Evolutionary conservation across 23 tunicate genomes (phyloP), one percentile per base, ranked within the genome.

Genomic region (Phallusia fumigata): DNA sequence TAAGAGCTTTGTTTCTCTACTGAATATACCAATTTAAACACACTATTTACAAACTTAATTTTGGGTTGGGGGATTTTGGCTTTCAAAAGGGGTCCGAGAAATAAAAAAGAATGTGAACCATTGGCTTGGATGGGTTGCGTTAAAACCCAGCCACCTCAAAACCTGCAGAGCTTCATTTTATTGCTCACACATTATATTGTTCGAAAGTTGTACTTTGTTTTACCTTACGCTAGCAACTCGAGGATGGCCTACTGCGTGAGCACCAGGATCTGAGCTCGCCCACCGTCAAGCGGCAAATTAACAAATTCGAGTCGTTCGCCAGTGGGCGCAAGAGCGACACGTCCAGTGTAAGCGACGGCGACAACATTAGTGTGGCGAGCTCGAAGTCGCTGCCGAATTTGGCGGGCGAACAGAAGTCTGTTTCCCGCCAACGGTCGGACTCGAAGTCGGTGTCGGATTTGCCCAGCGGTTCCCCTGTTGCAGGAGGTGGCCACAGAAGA

Each of bases 171-270:
- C n/a, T n/a, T n/a, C n/a, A n/a, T n/a, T n/a, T n/a, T n/a, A n/a
- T n/a, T n/a, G n/a, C n/a, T n/a, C n/a, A n/a, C n/a, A n/a, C n/a
- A 40, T 40, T 40, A 3, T 40, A 10, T 40, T 40, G 47, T 40
- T 3, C 10, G 47, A 3, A 40, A 40, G 47, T 10, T 40, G 47
- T 40, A 40, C 10, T n/a, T n/a, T 40, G 47, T 40, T 40, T 5
- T 40, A 40, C 47, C 69, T 58, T 13, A 21, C 13, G 69, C 16
- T 24, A 84, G 87, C 87, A 24, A n/a, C 81, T 84, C 31, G 64
- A 76, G 18, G 81, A 76, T 22, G 76, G 33, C 74, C 81, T 84
- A 11, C 52, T 49, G 53, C 32, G 52, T 19, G 81, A 51, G 32
- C n/a, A 73, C 49, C 74, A 76, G 0, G 33, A 35, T 10, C 13